These are phyloP conservation scores for Maniola jurtina DNA, from an alignment of 1,140 invertebrate species.

Conservation along the genomic window DNA sequence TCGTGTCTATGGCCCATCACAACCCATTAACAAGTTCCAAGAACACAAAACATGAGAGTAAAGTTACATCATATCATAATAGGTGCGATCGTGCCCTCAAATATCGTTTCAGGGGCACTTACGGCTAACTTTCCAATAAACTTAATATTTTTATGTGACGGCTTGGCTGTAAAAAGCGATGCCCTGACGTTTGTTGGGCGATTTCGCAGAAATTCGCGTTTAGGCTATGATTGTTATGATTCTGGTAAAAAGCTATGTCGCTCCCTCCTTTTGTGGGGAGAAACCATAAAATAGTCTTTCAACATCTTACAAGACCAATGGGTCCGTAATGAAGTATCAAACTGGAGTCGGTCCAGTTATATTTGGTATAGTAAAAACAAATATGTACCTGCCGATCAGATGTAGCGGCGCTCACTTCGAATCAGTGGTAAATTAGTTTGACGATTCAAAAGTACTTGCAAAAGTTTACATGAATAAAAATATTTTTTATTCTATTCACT, in stretches of 20 bases:
- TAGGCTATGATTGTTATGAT: slow-evolving; percentile 51
- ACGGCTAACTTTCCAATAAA: slow-evolving; percentile 62
- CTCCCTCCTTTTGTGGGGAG: background rate
- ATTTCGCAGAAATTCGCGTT: slow-evolving; percentile 52
- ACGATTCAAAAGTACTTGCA: too few relatives aligned
- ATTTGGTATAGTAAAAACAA: too few relatives aligned
- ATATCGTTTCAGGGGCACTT: slow-evolving; percentile 44
- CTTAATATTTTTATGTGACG: slow-evolving; percentile 70
- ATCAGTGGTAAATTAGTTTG: too few relatives aligned
- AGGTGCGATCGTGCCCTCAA: slow-evolving; percentile 47
- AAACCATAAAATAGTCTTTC: too few relatives aligned
- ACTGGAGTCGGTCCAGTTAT: too few relatives aligned
- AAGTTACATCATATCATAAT: slow-evolving; percentile 44
- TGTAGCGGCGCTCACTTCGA: too few relatives aligned
- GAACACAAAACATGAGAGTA: slow-evolving; percentile 45
- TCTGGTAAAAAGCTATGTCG: slow-evolving; percentile 20
- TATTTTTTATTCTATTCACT: too few relatives aligned
- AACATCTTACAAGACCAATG: too few relatives aligned
- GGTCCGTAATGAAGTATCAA: too few relatives aligned
- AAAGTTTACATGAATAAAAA: too few relatives aligned
- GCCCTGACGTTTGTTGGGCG: slow-evolving; percentile 48
- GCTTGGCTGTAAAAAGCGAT: slow-evolving; percentile 51
- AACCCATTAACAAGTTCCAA: slow-evolving; percentile 42
- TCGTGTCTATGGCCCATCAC: slow-evolving; percentile 15
- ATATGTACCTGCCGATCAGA: too few relatives aligned